Percentiles rank a stretch among this genome's conserved stretches.
Evolutionary conservation across 2,888 invertebrate species (phyloP).

Genomic region (Hemicrepidius hirtus): DNA sequence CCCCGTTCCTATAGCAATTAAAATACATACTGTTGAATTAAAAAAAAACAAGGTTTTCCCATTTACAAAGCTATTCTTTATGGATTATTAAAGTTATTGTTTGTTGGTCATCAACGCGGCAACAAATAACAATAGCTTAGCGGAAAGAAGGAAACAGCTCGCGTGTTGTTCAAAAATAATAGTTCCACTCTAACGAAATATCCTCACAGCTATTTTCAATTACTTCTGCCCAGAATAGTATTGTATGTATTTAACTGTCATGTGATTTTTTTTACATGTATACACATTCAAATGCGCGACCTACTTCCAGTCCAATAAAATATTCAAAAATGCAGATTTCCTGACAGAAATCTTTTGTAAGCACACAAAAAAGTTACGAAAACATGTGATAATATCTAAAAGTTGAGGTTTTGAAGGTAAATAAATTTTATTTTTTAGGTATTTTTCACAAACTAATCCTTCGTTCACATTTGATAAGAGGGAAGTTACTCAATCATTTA

Average conservation of each 20-base stretch:
- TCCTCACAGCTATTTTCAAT: slow-evolving; percentile 19
- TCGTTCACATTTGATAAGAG: too few species aligned
- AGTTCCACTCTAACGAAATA: slow-evolving; percentile 3
- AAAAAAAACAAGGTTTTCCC: not conserved
- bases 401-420: not conserved
- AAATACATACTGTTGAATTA: too few species aligned
- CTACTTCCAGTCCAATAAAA: slow-evolving; percentile 5
- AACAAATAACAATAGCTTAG: slow-evolving; percentile 13
- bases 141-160: slow-evolving; percentile 10
- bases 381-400: not conserved
- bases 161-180: slow-evolving; percentile 26
- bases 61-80: slow-evolving; percentile 6
- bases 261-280: not conserved
- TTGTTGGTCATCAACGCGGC: slow-evolving; percentile 21
- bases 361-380: not conserved
- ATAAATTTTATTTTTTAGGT: not conserved
- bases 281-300: slow-evolving; percentile 13
- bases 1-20: too few species aligned
- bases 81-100: slow-evolving; percentile 29
- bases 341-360: not conserved
- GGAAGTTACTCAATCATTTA: too few species aligned
- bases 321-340: slow-evolving; percentile 1
- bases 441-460: not conserved
- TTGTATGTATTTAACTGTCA: slow-evolving; percentile 9
- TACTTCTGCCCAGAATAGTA: not conserved